Percentiles rank a stretch among this genome's conserved stretches.
These are phyloP conservation scores for Salpingus planirostris DNA, from an alignment of 2,888 invertebrate genomes.

Conservation along the genomic window DNA sequence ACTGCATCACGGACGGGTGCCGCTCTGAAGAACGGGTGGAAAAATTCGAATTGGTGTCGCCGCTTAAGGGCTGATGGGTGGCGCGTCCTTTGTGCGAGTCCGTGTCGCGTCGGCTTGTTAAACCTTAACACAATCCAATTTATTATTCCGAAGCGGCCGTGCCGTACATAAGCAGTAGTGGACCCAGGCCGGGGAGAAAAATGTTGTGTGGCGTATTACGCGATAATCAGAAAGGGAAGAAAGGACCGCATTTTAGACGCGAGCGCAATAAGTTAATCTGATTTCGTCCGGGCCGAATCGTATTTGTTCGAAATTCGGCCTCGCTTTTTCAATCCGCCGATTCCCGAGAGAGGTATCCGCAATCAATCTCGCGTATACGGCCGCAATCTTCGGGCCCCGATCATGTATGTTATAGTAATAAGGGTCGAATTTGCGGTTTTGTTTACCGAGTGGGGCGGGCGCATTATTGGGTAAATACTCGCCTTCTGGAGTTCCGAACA, in stretches of 20 bases:
- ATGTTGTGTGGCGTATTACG: too few relatives aligned
- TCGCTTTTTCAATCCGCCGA: conserved; percentile 17
- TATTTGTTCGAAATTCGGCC: conserved; percentile 19
- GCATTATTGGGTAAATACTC: conserved; percentile 11
- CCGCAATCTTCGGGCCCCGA: conserved; percentile 2
- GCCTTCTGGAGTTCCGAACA: too few relatives aligned
- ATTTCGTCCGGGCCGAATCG: conserved; percentile 18
- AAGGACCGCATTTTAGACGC: too few relatives aligned
- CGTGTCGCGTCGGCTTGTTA: conserved; percentile 3
- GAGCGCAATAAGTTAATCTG: conserved; percentile 22
- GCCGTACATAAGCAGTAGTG: too few relatives aligned
- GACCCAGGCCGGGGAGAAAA: too few relatives aligned
- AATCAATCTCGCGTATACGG: conserved; percentile 8
- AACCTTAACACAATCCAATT: conserved; percentile 3
- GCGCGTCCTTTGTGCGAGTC: conserved; percentile 3
- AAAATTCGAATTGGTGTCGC: too few relatives aligned
- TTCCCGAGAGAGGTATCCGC: conserved; percentile 11
- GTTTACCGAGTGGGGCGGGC: conserved; percentile 5
- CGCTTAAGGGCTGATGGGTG: too few relatives aligned
- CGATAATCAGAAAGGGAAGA: too few relatives aligned
- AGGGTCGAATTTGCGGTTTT: conserved; percentile 12
- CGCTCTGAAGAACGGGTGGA: too few relatives aligned
- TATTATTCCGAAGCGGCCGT: too few relatives aligned
- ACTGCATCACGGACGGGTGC: too few relatives aligned
- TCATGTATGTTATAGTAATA: too few relatives aligned